phyloP scores from a whole-genome alignment of 2,888 invertebrate genomes.

The Chesias legatella region DNA sequence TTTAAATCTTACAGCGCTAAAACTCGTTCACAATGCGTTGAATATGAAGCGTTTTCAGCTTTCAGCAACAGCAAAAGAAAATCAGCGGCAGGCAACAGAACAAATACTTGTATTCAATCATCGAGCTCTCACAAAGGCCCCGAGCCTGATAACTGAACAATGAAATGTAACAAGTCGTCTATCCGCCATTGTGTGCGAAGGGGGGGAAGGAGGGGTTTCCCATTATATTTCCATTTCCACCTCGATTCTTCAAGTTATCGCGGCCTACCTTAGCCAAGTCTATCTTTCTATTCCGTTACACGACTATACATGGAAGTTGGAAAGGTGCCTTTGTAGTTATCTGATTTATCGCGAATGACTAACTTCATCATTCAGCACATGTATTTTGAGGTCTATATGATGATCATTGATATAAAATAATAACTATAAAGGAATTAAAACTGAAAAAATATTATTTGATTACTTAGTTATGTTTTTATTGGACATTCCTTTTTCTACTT shows the following conservation, averaged over 20 bases:
- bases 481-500: too few species aligned
- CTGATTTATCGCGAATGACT: too few species aligned
- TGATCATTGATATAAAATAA: too few species aligned
- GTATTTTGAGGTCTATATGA: too few species aligned
- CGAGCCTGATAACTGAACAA: slow-evolving; percentile 78
- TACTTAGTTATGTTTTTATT: too few species aligned
- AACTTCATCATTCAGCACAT: too few species aligned
- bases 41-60: too few species aligned
- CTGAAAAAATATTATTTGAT: too few species aligned
- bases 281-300: slow-evolving; percentile 78
- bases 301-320: slow-evolving; percentile 53
- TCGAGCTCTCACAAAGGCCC: slow-evolving; percentile 75
- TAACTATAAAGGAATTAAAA: too few species aligned
- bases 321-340: slow-evolving; percentile 39
- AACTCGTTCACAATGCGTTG: too few species aligned
- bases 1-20: too few species aligned
- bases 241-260: slow-evolving; percentile 78
- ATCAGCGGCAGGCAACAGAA: slow-evolving; percentile 75
- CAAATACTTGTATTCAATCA: slow-evolving; percentile 80
- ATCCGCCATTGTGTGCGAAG: slow-evolving; percentile 70
- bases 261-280: slow-evolving; percentile 76
- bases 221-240: slow-evolving; percentile 81
- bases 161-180: slow-evolving; percentile 81
- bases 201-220: slow-evolving; percentile 55
- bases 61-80: slow-evolving; percentile 63